Evolutionary conservation across 1,140 invertebrate genomes (phyloP), one percentile per base, ranked within the genome.

Genomic region (Zaprionus taronus): DNA sequence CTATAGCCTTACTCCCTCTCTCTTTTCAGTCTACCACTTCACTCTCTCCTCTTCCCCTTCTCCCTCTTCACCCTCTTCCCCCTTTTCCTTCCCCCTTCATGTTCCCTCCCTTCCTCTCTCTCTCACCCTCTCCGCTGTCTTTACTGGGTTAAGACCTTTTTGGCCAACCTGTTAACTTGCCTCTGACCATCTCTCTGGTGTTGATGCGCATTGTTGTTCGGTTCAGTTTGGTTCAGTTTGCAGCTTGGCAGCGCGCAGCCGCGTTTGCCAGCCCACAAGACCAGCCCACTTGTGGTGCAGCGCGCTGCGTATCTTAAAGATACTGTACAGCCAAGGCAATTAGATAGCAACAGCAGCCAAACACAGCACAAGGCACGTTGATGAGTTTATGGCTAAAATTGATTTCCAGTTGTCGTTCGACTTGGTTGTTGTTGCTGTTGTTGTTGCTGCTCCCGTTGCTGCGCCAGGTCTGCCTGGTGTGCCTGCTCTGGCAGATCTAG

Each of bases 351-450:
- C 67, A 80, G 85, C 79, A 81, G 63, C 67, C 55, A 71, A 76
- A 79, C 53, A 36, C 41, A 49, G 41, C 61, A 51, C 44, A 67
- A 69, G 66, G 36, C 34, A 80, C 60, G 81, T 80, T 89, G 85
- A 89, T 89, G 85, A 89, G 85, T 89, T 89, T 89, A 89, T 89
- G 85, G 85, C 81, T 80, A 89, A 89, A 89, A 89, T 89, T 89
- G 85, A 89, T 90, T 89, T 89, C 85, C 79, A 89, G 85, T 89
- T 90, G 85, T 90, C 82, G 85, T 58, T 71, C 22, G 64, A 17
- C 14, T 31, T 49, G 47, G 41, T 51, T 62, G 61, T 55, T 60
- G 28, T 66, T 62, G 28, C 63, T 62, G 56, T 64, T 58, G 60
- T 61, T 70, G 57, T 38, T 69, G 66, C 44, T 73, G 68, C 41